These are phyloP conservation scores for Emydura subglobosa DNA, from an alignment of 2,113 vertebrate species.

Conservation along the genomic window DNA sequence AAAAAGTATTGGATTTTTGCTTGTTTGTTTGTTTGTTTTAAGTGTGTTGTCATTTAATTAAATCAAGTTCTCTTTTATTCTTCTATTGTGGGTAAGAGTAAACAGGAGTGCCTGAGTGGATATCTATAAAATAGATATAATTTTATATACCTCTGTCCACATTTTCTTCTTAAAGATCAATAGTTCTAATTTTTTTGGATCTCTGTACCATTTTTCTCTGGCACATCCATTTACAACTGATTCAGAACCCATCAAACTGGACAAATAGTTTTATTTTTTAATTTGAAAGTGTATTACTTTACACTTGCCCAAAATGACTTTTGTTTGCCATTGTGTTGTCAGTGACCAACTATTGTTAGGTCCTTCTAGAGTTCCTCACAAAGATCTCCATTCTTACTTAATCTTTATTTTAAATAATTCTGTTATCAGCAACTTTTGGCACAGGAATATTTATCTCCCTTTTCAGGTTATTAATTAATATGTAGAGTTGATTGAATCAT, in stretches of 20 bases:
- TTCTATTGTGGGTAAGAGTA: not conserved
- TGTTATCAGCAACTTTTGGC: not conserved
- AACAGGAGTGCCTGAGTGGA: not conserved
- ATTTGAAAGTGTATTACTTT: not conserved
- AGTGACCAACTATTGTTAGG: rapidly evolving
- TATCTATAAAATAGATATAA: constrained; percentile 32
- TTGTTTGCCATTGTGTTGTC: constrained; percentile 17
- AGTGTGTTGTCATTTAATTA: not conserved
- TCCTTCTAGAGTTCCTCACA: constrained; percentile 11
- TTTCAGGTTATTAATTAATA: not conserved
- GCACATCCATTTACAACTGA: constrained; percentile 30
- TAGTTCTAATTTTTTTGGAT: not conserved
- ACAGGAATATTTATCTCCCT: rapidly evolving
- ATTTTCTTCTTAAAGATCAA: constrained; percentile 58
- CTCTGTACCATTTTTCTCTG: constrained; percentile 6
- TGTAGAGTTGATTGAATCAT: not conserved
- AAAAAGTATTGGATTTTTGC: not conserved
- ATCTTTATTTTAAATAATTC: not conserved
- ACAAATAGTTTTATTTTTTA: not conserved
- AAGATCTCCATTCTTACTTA: not conserved
- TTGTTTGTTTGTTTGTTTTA: not conserved
- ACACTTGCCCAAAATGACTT: not conserved
- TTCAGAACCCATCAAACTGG: constrained; percentile 9
- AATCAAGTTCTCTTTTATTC: not conserved
- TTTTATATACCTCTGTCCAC: constrained; percentile 21